phyloP scores from a whole-genome alignment of 2,113 vertebrate genomes.

The Puntigrus tetrazona region DNA sequence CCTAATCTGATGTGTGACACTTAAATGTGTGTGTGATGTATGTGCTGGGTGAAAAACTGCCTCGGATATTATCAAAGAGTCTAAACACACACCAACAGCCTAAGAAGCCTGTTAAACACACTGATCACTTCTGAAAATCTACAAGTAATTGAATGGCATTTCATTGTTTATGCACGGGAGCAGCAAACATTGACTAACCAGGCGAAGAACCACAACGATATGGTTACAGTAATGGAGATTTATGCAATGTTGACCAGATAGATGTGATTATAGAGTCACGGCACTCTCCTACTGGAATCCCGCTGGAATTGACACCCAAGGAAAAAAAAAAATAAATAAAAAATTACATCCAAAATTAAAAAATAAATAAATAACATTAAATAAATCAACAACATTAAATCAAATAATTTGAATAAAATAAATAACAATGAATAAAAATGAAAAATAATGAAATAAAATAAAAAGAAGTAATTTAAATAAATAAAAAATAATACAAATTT shows the following conservation, averaged over 20 bases:
- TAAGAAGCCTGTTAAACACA: background rate
- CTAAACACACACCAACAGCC: background rate
- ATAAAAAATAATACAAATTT: too few relatives aligned
- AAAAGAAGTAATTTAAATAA: too few relatives aligned
- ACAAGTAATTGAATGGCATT: conserved; percentile 12
- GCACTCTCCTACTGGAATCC: background rate
- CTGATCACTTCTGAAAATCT: background rate
- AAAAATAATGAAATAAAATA: background rate
- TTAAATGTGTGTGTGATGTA: background rate
- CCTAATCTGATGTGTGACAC: background rate
- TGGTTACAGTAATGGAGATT: background rate
- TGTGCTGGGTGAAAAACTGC: background rate
- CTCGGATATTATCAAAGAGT: background rate
- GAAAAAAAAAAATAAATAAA: background rate
- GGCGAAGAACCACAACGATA: background rate
- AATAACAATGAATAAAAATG: background rate
- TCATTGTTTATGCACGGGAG: background rate
- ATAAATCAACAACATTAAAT: background rate
- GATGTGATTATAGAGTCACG: background rate
- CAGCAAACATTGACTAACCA: background rate
- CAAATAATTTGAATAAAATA: background rate
- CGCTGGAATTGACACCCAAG: background rate
- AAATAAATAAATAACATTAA: background rate
- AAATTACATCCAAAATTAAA: background rate
- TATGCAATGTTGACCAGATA: background rate